Conservation (phyloP, 2,113 vertebrate species). For the Empidonax alnorum region DNA sequence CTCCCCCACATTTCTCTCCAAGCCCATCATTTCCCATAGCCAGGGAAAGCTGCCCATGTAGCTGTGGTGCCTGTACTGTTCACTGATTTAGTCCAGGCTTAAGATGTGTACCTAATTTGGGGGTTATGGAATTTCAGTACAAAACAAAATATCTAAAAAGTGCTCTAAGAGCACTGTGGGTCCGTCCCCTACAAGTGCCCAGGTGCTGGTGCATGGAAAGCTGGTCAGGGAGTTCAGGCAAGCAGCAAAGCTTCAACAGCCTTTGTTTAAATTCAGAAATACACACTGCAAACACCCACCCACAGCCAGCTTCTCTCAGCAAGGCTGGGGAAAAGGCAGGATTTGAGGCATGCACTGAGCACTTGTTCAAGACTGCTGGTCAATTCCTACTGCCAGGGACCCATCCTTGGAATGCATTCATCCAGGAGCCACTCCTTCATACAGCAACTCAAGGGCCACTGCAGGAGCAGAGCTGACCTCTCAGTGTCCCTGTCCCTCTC, state of each 20-base stretch:
- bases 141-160: not conserved
- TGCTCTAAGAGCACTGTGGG: not conserved
- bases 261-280: not conserved
- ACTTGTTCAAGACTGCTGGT: not conserved
- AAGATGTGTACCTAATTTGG: not conserved
- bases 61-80: not conserved
- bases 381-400: not conserved
- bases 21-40: not conserved
- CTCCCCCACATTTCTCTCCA: not conserved
- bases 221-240: not conserved
- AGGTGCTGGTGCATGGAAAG: not conserved
- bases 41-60: not conserved
- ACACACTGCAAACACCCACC: not conserved
- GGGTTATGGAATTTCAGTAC: not conserved
- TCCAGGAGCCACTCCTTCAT: not conserved
- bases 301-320: not conserved
- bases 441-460: too few relatives aligned
- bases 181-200: not conserved
- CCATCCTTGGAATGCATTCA: fast-evolving
- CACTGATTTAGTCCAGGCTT: not conserved
- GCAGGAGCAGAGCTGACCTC: not conserved
- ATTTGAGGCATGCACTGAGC: not conserved
- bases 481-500: not conserved
- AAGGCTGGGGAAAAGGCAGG: not conserved
- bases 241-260: not conserved